phyloP scores from a whole-genome alignment of 1,140 invertebrate species.

The Mizuhopecten yessoensis region DNA sequence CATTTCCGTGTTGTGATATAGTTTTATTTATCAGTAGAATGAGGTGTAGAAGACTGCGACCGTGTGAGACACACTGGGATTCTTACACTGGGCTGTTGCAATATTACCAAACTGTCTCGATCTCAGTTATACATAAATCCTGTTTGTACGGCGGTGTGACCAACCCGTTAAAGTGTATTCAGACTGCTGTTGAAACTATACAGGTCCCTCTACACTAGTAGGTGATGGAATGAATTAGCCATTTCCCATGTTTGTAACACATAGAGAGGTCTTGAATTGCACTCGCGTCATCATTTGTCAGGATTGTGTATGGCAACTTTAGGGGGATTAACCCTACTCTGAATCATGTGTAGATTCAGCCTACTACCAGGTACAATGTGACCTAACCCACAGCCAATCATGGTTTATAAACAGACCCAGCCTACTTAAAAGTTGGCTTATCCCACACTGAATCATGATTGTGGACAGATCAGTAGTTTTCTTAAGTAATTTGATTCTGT shows the following conservation, averaged over 20 bases:
- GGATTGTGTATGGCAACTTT: too few relatives aligned
- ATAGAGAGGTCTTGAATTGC: background rate
- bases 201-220: background rate
- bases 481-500: too few relatives aligned
- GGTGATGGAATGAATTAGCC: background rate
- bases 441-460: too few relatives aligned
- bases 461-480: too few relatives aligned
- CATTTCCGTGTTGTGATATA: background rate
- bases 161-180: background rate
- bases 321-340: too few relatives aligned
- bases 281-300: too few relatives aligned
- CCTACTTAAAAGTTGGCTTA: too few relatives aligned
- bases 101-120: slow-evolving; percentile 19
- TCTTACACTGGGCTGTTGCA: slow-evolving; percentile 22
- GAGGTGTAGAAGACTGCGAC: background rate
- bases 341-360: too few relatives aligned
- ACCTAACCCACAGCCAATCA: too few relatives aligned
- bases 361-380: too few relatives aligned
- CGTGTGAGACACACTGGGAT: background rate
- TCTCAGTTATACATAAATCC: background rate
- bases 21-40: too few relatives aligned
- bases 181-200: background rate
- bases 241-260: background rate
- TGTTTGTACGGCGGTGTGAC: background rate
- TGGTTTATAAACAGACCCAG: too few relatives aligned